phyloP scores from a whole-genome alignment of 2,888 invertebrate genomes.

The Marasmarcha lunaedactyla region DNA sequence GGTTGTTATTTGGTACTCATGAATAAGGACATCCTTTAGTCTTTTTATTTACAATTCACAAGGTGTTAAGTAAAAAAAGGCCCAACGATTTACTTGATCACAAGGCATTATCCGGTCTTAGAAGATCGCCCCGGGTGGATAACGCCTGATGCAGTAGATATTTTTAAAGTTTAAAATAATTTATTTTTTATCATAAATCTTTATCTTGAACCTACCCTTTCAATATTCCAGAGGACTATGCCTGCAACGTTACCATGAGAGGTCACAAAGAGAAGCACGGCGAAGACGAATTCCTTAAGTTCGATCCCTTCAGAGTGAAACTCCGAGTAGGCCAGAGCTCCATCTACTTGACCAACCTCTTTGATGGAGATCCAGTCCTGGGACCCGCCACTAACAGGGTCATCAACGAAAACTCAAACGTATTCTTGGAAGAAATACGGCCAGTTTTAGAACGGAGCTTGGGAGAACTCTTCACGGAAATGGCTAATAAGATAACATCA shows the following conservation, averaged over 20 bases:
- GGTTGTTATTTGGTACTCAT: no score
- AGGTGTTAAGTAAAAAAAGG: no score
- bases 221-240: slow-evolving; percentile 70
- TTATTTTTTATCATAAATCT: no score
- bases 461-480: slow-evolving; percentile 74
- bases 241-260: slow-evolving; percentile 73
- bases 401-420: slow-evolving; percentile 75
- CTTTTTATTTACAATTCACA: no score
- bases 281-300: slow-evolving; percentile 71
- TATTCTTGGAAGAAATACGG: slow-evolving; percentile 76
- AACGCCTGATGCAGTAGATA: no score
- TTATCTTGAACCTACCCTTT: no score
- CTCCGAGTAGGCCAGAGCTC: slow-evolving; percentile 72
- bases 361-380: slow-evolving; percentile 74
- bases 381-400: slow-evolving; percentile 76
- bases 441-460: slow-evolving; percentile 75
- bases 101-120: no score
- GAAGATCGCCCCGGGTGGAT: no score
- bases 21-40: no score
- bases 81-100: no score
- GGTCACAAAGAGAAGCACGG: slow-evolving; percentile 69
- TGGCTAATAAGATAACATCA: slow-evolving; percentile 77
- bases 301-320: slow-evolving; percentile 73
- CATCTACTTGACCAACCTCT: slow-evolving; percentile 74
- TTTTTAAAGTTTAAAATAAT: no score